phyloP scores from a whole-genome alignment of 2,888 invertebrate genomes.

The Unio pictorum region DNA sequence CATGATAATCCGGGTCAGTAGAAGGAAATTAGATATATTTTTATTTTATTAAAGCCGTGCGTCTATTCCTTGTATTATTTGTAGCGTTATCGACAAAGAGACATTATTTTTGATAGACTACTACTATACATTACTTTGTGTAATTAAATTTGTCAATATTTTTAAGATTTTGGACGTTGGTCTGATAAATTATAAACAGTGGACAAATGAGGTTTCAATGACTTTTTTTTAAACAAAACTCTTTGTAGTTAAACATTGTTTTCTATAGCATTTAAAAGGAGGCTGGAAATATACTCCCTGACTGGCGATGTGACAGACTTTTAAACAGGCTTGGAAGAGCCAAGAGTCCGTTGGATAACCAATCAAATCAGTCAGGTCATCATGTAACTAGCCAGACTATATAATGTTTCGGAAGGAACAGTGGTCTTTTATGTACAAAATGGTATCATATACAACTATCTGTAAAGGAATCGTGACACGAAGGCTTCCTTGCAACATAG shows the following conservation, averaged over 20 bases:
- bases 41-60: too few species aligned
- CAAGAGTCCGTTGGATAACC: constrained; percentile 16
- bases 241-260: constrained; percentile 9
- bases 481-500: constrained; percentile 16
- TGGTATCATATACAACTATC: constrained; percentile 37
- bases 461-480: constrained; percentile 25
- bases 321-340: constrained; percentile 24
- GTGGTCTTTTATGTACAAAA: constrained; percentile 36
- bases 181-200: too few species aligned
- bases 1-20: too few species aligned
- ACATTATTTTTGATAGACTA: too few species aligned
- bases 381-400: constrained; percentile 31
- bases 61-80: too few species aligned
- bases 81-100: too few species aligned
- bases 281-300: not conserved
- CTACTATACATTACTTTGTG: too few species aligned
- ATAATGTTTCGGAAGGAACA: constrained; percentile 30
- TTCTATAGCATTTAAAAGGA: constrained; percentile 10
- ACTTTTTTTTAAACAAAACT: not conserved
- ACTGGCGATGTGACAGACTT: constrained; percentile 16
- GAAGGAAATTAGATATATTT: too few species aligned
- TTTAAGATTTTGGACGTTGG: too few species aligned
- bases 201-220: too few species aligned
- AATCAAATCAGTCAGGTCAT: constrained; percentile 23
- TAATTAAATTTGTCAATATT: too few species aligned